Conservation (phyloP, 1,140 invertebrate genomes). For the Drosophila ironensis region DNA sequence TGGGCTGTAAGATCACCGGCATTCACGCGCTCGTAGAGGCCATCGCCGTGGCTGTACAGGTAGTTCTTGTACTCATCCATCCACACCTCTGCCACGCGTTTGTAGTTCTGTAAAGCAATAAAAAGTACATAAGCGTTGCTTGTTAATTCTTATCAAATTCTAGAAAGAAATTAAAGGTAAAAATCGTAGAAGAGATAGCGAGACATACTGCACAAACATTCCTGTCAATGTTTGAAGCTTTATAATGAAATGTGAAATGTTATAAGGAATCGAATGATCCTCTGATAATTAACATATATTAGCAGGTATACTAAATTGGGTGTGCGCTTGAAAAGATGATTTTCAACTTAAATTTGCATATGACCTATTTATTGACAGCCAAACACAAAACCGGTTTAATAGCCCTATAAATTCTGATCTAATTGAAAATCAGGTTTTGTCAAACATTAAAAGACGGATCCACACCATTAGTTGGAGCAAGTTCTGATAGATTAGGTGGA, state of each 20-base stretch:
- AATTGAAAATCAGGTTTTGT: neutral
- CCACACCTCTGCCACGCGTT: slow-evolving; percentile 97
- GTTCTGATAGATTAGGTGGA: too few relatives aligned
- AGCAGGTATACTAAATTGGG: neutral
- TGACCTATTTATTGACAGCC: neutral
- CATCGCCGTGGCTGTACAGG: slow-evolving; percentile 89
- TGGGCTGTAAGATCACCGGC: slow-evolving; percentile 93
- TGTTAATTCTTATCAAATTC: too few relatives aligned
- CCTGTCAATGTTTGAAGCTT: too few relatives aligned
- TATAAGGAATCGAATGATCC: too few relatives aligned
- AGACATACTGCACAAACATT: too few relatives aligned
- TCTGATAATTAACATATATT: too few relatives aligned
- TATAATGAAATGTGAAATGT: too few relatives aligned
- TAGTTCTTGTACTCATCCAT: slow-evolving; percentile 98
- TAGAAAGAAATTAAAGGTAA: too few relatives aligned
- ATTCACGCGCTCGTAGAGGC: slow-evolving; percentile 88
- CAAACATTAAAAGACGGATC: too few relatives aligned
- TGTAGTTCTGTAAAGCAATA: slow-evolving; percentile 89
- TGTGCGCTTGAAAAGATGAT: neutral
- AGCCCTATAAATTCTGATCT: neutral
- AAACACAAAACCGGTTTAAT: neutral
- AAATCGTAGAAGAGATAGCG: too few relatives aligned
- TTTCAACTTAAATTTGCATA: neutral
- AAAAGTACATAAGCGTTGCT: too few relatives aligned
- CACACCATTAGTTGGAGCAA: too few relatives aligned